Percentiles rank a stretch among this genome's conserved stretches.
These are phyloP conservation scores for Epinephelus coioides DNA, from an alignment of 2,797 vertebrate species.

Conservation along the genomic window DNA sequence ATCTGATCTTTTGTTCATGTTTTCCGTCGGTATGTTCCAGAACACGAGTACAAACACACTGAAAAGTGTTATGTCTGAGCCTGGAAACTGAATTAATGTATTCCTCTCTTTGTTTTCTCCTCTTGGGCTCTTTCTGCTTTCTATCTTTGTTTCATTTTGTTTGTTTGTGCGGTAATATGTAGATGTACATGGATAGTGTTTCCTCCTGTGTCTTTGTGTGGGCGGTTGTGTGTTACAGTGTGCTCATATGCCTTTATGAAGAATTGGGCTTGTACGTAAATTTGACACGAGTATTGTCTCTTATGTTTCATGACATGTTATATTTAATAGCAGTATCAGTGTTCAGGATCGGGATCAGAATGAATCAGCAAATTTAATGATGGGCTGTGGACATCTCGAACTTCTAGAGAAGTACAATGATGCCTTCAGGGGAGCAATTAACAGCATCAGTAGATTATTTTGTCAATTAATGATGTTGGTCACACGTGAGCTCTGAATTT, in stretches of 20 bases:
- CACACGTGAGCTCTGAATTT: no score
- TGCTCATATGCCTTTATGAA: constrained; percentile 20
- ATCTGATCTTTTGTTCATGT: constrained; percentile 22
- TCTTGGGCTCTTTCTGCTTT: constrained; percentile 14
- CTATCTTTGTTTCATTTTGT: constrained; percentile 1
- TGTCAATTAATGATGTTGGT: no score
- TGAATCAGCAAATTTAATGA: not conserved
- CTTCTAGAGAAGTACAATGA: not conserved
- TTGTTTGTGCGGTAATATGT: constrained; percentile 6
- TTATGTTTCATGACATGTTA: not conserved
- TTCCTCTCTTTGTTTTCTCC: constrained; percentile 31
- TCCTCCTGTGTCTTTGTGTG: constrained; percentile 24
- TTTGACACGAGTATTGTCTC: not conserved
- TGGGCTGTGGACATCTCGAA: not conserved
- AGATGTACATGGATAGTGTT: constrained; percentile 9
- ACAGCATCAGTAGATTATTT: no score
- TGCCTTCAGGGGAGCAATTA: not conserved
- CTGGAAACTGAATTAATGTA: constrained; percentile 29
- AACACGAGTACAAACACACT: constrained; percentile 6
- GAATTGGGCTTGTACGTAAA: constrained; percentile 15
- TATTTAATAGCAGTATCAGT: not conserved
- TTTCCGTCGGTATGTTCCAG: constrained; percentile 8
- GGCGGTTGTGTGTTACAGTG: constrained; percentile 1
- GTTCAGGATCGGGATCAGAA: not conserved
- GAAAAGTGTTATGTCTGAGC: not conserved